Conservation (phyloP, 2,113 vertebrate species). For the Leptodactylus fuscus region DNA sequence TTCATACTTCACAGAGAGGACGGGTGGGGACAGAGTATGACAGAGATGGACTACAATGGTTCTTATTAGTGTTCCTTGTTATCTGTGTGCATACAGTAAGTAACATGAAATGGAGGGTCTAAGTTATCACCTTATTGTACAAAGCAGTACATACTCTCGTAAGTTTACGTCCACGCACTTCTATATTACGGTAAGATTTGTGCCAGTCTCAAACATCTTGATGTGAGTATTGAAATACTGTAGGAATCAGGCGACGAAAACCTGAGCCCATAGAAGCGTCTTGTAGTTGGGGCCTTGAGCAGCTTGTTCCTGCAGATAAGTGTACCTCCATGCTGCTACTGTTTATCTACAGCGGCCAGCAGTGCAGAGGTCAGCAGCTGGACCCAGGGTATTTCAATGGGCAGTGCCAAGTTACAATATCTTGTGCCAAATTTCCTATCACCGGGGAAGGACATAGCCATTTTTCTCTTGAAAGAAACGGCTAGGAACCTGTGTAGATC, state of each 20-base stretch:
- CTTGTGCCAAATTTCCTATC: conserved; percentile 32
- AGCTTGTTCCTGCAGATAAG: conserved; percentile 20
- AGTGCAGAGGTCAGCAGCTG: conserved; percentile 38
- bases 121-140: neutral
- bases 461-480: conserved; percentile 2
- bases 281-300: neutral
- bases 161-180: too few relatives aligned
- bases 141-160: neutral
- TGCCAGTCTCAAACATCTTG: neutral
- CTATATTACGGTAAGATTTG: neutral
- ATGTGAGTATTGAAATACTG: neutral
- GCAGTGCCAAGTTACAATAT: neutral
- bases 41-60: neutral
- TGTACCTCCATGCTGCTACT: neutral
- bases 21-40: neutral
- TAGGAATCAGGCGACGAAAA: neutral
- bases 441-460: conserved; percentile 26
- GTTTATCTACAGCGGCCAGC: conserved; percentile 39
- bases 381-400: neutral
- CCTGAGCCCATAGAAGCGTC: neutral
- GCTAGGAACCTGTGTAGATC: neutral
- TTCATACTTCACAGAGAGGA: neutral
- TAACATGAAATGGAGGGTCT: neutral
- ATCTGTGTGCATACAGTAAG: neutral
- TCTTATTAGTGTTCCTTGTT: neutral